Conservation (phyloP, 2,113 vertebrate species). For the Propithecus coquereli region DNA sequence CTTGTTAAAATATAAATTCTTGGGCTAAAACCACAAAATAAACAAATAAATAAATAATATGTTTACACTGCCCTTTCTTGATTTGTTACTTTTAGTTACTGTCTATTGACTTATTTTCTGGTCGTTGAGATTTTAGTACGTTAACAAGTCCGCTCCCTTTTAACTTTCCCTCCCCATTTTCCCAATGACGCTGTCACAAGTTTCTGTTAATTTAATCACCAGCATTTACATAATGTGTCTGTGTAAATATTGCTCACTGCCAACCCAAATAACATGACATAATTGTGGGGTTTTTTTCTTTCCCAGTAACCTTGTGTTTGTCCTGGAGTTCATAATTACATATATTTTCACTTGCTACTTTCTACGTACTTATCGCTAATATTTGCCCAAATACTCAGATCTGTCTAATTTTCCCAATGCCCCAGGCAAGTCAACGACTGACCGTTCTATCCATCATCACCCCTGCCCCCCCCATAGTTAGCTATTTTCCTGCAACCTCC, state of each 20-base stretch:
- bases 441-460: neutral
- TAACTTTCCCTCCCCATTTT: neutral
- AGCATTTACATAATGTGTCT: neutral
- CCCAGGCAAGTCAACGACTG: neutral
- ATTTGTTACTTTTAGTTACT: neutral
- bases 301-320: neutral
- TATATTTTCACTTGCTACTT: neutral
- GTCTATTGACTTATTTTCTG: neutral
- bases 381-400: neutral
- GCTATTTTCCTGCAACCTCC: neutral
- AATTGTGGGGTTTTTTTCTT: neutral
- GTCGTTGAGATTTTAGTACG: neutral
- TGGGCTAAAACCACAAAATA: neutral
- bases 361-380: neutral
- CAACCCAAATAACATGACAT: neutral
- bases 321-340: neutral
- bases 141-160: neutral
- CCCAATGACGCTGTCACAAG: neutral
- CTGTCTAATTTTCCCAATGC: neutral
- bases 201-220: neutral
- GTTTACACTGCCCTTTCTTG: neutral
- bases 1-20: neutral
- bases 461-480: neutral
- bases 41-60: neutral
- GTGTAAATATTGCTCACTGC: neutral